Base-by-base conservation (phyloP, 2,113 vertebrate genomes). In the Opisthocomus hoazin region DNA sequence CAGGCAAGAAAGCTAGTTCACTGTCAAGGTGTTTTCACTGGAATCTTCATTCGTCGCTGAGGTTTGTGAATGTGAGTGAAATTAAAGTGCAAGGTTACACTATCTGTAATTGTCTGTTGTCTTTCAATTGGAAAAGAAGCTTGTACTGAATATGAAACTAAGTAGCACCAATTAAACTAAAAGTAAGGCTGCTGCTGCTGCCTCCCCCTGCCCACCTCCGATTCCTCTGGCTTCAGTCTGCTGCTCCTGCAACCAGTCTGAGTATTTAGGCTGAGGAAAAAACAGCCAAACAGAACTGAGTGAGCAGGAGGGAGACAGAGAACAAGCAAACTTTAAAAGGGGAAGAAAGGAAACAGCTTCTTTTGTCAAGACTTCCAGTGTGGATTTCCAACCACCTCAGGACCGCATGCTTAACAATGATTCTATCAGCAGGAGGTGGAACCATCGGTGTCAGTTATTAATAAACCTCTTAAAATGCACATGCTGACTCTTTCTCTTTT, bases 71-170 rank as follows among this genome's bases (percentile, higher is more conserved):
- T 43, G 60, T 39, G 45, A 10, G 36, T 85, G 45, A 68, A 90
- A 78, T 73, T 65, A 43, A 43, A 57, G n/a, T 26, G 56, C 12
- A 70, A 89, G 65, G 74, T 91, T 74, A 85, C 12, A 2, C 9
- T 54, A 81, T 90, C 74, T 65, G 30, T 41, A 96, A 93, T 77
- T 77, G 76, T 79, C 95, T 81, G 69, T 84, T 96, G 76, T 70
- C 87, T 77, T 77, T 90, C 77, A 91, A 24, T 43, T 75, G 91
- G 57, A 76, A 75, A 76, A 84, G 12, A 37, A 17, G 8, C 70
- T 89, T 88, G 73, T 91, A 93, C 60, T 80, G 82, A 93, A 9
- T 30, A 64, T 57, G 84, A 93, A 93, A 90, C 88, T 78, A 89
- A 85, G 69, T 82, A 69, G 89, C n/a, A 51, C 50, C 16, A 65